A percentile compares a stretch with the other conserved stretches of the same genome.
Conservation (phyloP, 2,113 vertebrate species). For the Edolisoma coerulescens region DNA sequence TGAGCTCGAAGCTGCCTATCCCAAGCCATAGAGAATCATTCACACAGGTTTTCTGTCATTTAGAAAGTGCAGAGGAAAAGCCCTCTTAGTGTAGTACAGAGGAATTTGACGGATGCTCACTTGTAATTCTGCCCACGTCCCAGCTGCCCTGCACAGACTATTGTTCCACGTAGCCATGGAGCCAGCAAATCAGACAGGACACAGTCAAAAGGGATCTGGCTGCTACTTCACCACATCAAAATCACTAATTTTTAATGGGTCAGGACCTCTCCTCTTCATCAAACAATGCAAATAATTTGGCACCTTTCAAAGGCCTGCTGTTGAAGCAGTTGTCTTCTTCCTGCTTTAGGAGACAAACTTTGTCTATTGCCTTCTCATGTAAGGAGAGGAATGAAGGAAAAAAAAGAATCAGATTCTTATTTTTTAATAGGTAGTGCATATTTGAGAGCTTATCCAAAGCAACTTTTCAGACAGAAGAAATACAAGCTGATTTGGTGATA, state of each 20-base stretch:
- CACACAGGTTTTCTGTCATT: background rate
- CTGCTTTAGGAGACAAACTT: background rate
- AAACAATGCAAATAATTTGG: background rate
- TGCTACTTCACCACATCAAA: background rate
- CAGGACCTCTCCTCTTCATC: background rate
- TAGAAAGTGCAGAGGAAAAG: background rate
- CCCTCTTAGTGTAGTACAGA: background rate
- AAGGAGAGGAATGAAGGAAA: background rate
- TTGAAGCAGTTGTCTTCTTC: background rate
- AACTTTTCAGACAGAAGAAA: background rate
- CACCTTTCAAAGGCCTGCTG: background rate
- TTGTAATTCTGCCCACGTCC: slow-evolving; percentile 44
- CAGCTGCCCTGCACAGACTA: slow-evolving; percentile 13
- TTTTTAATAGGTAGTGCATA: background rate
- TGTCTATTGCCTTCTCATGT: background rate
- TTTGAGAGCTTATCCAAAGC: background rate
- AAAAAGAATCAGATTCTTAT: background rate
- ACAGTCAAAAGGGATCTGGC: background rate
- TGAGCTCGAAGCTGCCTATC: background rate
- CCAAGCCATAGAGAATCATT: background rate
- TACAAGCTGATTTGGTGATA: background rate
- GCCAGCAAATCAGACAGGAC: background rate
- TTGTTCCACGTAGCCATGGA: slow-evolving; percentile 16
- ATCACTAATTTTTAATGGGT: background rate
- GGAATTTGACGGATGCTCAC: background rate